phyloP scores from a whole-genome alignment of 2,888 invertebrate genomes.

The Erebia epiphron region DNA sequence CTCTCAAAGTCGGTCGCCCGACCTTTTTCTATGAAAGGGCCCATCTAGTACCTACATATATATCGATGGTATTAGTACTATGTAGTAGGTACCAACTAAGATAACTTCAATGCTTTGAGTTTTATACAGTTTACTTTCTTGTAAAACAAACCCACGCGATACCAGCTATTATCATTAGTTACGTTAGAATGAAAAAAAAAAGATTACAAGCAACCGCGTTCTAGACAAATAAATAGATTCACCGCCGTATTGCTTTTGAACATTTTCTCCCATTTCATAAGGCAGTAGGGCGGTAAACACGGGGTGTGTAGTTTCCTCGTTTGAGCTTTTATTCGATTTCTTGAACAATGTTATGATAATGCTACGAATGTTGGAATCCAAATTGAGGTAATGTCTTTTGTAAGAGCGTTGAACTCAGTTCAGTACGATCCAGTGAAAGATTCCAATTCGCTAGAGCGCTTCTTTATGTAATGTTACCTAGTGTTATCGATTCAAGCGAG shows the following conservation, averaged over 20 bases:
- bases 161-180: too few relatives aligned
- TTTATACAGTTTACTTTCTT: too few relatives aligned
- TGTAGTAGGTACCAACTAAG: too few relatives aligned
- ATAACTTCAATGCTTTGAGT: too few relatives aligned
- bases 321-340: constrained; percentile 25
- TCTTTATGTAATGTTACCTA: constrained; percentile 13
- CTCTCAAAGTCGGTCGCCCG: too few relatives aligned
- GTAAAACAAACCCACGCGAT: too few relatives aligned
- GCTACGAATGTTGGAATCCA: constrained; percentile 32
- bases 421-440: constrained; percentile 6
- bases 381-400: constrained; percentile 39
- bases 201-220: not conserved
- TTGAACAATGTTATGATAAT: constrained; percentile 29
- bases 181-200: too few relatives aligned
- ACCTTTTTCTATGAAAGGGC: too few relatives aligned
- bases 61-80: too few relatives aligned
- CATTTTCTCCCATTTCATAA: not conserved
- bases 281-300: not conserved
- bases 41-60: too few relatives aligned
- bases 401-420: constrained; percentile 30
- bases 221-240: not conserved
- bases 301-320: constrained; percentile 16
- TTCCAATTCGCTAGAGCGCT: constrained; percentile 16
- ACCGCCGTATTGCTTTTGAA: not conserved
- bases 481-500: constrained; percentile 17